These are phyloP conservation scores for Drosophila rufa DNA, from an alignment of 1,140 invertebrate species.

Conservation along the genomic window DNA sequence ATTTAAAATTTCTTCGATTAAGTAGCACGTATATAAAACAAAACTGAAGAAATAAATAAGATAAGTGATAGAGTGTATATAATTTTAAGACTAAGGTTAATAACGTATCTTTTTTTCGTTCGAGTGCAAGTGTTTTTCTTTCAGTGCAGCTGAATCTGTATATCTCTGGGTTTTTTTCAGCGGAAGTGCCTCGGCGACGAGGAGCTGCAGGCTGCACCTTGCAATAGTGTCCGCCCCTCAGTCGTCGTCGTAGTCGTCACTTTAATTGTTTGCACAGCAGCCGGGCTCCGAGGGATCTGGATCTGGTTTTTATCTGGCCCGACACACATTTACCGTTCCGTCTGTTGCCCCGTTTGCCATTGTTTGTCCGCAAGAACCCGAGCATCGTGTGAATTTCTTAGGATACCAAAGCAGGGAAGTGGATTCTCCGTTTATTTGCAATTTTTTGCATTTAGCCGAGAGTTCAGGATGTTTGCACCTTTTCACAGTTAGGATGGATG, in stretches of 20 bases:
- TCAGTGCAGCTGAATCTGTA: conserved; percentile 14
- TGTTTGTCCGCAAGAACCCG: conserved; percentile 60
- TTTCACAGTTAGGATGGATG: conserved; percentile 43
- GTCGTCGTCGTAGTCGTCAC: conserved; percentile 23
- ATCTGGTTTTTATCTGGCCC: conserved; percentile 58
- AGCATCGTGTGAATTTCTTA: conserved; percentile 74
- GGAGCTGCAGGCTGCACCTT: conserved; percentile 51
- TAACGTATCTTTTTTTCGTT: background rate
- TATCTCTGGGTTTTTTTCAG: conserved; percentile 30
- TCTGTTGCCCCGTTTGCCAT: conserved; percentile 33
- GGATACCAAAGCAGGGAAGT: conserved; percentile 32
- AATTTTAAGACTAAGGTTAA: too few relatives aligned
- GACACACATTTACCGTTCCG: conserved; percentile 67
- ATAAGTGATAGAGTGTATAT: too few relatives aligned
- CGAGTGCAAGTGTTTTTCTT: background rate
- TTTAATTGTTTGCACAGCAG: conserved; percentile 79
- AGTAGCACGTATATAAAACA: too few relatives aligned
- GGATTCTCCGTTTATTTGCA: conserved; percentile 46
- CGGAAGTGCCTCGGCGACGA: conserved; percentile 53
- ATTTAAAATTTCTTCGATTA: too few relatives aligned
- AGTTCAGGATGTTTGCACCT: conserved; percentile 75
- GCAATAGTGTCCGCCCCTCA: conserved; percentile 25
- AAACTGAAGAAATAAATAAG: too few relatives aligned
- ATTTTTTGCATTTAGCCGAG: conserved; percentile 47
- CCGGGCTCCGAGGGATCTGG: conserved; percentile 37